Evolutionary conservation across 2,888 invertebrate genomes (phyloP).

Genomic region (Quadriops clusia): DNA sequence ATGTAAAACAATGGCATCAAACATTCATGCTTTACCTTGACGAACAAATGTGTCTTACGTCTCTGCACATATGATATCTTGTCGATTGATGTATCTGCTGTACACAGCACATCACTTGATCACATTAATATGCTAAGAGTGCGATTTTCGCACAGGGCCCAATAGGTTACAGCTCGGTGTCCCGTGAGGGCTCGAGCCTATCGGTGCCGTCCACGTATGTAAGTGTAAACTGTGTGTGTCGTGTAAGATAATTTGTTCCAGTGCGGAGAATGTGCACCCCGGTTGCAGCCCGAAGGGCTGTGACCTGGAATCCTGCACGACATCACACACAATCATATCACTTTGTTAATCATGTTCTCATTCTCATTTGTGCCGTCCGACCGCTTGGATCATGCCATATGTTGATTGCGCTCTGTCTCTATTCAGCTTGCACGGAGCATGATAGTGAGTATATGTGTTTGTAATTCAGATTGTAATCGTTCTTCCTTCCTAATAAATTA

Average conservation of each 20-base stretch:
- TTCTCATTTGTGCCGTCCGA: slow-evolving; percentile 35
- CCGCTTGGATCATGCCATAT: slow-evolving; percentile 35
- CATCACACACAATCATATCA: slow-evolving; percentile 22
- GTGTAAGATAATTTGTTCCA: slow-evolving; percentile 22
- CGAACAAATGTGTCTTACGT: too few relatives aligned
- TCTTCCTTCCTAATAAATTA: too few relatives aligned
- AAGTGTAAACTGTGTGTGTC: slow-evolving; percentile 32
- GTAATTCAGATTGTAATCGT: too few relatives aligned
- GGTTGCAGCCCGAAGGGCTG: slow-evolving; percentile 18
- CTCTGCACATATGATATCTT: too few relatives aligned
- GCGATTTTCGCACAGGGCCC: slow-evolving; percentile 42
- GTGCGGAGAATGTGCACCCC: slow-evolving; percentile 22
- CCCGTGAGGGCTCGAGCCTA: slow-evolving; percentile 62
- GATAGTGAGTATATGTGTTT: slow-evolving; percentile 72
- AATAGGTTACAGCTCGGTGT: slow-evolving; percentile 39
- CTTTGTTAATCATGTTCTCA: slow-evolving; percentile 29
- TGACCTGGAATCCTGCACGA: slow-evolving; percentile 18
- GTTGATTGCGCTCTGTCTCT: slow-evolving; percentile 53
- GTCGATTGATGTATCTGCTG: too few relatives aligned
- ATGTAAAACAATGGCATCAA: too few relatives aligned
- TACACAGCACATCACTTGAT: too few relatives aligned
- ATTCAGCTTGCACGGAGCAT: slow-evolving; percentile 82
- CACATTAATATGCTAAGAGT: slow-evolving; percentile 47
- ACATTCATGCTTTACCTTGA: too few relatives aligned
- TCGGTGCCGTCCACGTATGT: slow-evolving; percentile 68